Conservation (phyloP, 2,797 vertebrate genomes). For the Chiroxiphia lanceolata region DNA sequence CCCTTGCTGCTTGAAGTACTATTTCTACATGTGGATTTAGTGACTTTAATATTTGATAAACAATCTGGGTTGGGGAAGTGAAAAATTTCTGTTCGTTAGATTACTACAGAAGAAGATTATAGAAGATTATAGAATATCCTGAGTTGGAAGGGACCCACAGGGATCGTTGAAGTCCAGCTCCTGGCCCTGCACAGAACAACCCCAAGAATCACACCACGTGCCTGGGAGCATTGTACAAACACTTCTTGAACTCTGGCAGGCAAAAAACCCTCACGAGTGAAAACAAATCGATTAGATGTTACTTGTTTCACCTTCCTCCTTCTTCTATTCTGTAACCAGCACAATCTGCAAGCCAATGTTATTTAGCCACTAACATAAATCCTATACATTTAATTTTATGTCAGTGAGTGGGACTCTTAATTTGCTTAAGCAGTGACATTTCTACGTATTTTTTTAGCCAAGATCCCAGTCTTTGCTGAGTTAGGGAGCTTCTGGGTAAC, state of each 20-base stretch:
- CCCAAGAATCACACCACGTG: neutral
- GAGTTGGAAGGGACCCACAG: neutral
- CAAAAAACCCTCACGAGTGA: neutral
- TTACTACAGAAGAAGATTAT: neutral
- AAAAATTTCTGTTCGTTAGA: neutral
- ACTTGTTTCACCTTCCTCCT: neutral
- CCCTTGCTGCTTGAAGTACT: neutral
- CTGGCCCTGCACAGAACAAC: neutral
- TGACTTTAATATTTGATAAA: neutral
- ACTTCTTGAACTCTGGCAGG: neutral
- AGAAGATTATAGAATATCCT: neutral
- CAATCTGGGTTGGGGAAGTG: neutral
- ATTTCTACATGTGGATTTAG: neutral
- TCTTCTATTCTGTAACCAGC: neutral
- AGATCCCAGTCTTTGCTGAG: neutral
- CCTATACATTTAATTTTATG: neutral
- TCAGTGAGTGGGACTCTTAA: neutral
- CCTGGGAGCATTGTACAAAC: neutral
- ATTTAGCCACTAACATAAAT: neutral
- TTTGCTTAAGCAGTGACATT: neutral
- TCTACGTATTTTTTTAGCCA: neutral
- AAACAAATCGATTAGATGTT: neutral
- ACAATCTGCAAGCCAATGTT: neutral
- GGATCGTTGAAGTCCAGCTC: neutral
- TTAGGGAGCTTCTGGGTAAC: neutral